These are phyloP conservation scores for Isoperla grammatica DNA, from an alignment of 2,888 invertebrate species.

Conservation along the genomic window DNA sequence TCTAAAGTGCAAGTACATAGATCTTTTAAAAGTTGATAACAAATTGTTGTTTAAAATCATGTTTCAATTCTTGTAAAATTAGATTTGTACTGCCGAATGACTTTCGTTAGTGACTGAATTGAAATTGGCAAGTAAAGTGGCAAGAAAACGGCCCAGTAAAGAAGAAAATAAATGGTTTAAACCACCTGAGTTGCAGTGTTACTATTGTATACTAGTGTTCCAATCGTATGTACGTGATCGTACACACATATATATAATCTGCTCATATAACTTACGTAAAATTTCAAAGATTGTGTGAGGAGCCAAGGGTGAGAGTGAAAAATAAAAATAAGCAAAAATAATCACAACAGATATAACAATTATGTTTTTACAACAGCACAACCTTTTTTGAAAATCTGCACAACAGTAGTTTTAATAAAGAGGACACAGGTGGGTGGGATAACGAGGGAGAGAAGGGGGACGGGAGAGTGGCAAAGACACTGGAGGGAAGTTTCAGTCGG, in stretches of 20 bases:
- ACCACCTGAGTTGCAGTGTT: slow-evolving; percentile 47
- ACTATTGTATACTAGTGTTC: slow-evolving; percentile 43
- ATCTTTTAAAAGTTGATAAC: background rate
- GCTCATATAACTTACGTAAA: slow-evolving; percentile 45
- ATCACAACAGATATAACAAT: slow-evolving; percentile 48
- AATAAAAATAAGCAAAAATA: slow-evolving; percentile 40
- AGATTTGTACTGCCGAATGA: background rate
- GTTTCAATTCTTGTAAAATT: slow-evolving; percentile 2
- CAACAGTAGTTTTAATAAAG: slow-evolving; percentile 30
- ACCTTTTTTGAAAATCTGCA: slow-evolving; percentile 41
- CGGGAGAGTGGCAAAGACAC: slow-evolving; percentile 12
- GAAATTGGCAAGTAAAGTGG: slow-evolving; percentile 12
- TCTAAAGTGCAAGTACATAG: background rate
- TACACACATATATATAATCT: slow-evolving; percentile 20
- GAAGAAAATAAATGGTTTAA: slow-evolving; percentile 19
- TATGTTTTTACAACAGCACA: slow-evolving; percentile 46
- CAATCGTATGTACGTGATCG: slow-evolving; percentile 5
- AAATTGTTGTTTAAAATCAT: slow-evolving; percentile 1
- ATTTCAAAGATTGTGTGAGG: slow-evolving; percentile 3
- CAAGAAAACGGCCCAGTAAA: slow-evolving; percentile 7
- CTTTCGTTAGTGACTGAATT: slow-evolving; percentile 5
- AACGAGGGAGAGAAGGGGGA: slow-evolving; percentile 18
- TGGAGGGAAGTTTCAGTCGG: background rate
- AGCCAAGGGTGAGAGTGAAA: slow-evolving; percentile 18
- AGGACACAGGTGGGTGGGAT: slow-evolving; percentile 24